phyloP scores from a whole-genome alignment of 2,797 vertebrate genomes.

The Synanceia verrucosa region DNA sequence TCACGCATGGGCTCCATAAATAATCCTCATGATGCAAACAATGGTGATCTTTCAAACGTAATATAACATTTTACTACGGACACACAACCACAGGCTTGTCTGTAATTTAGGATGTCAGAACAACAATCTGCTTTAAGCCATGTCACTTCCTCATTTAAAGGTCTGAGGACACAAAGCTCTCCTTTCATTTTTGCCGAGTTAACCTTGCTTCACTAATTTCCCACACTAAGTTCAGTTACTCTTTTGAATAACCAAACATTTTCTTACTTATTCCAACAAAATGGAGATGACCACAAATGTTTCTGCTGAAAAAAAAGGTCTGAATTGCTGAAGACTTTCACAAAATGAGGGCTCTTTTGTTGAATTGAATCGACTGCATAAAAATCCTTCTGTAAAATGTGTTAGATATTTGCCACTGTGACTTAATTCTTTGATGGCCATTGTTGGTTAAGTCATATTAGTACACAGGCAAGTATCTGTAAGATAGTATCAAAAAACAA shows the following conservation, averaged over 20 bases:
- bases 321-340: not conserved
- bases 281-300: too few relatives aligned
- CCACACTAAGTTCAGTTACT: constrained; percentile 17
- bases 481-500: not conserved
- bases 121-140: not conserved
- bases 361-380: not conserved
- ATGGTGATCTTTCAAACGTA: not conserved
- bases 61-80: not conserved
- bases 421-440: not conserved
- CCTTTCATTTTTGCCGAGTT: constrained; percentile 29
- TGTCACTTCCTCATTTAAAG: constrained; percentile 26
- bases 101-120: not conserved
- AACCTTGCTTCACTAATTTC: constrained; percentile 33
- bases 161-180: not conserved
- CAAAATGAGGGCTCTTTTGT: not conserved
- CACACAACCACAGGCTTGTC: not conserved
- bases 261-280: not conserved
- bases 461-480: not conserved
- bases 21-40: not conserved
- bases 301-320: not conserved
- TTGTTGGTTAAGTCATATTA: not conserved
- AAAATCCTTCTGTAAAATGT: not conserved
- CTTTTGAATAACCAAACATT: not conserved
- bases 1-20: not conserved
- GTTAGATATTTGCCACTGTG: not conserved